Evolutionary conservation across 2,888 invertebrate genomes (phyloP).

Genomic region (Piscicola geometra): DNA sequence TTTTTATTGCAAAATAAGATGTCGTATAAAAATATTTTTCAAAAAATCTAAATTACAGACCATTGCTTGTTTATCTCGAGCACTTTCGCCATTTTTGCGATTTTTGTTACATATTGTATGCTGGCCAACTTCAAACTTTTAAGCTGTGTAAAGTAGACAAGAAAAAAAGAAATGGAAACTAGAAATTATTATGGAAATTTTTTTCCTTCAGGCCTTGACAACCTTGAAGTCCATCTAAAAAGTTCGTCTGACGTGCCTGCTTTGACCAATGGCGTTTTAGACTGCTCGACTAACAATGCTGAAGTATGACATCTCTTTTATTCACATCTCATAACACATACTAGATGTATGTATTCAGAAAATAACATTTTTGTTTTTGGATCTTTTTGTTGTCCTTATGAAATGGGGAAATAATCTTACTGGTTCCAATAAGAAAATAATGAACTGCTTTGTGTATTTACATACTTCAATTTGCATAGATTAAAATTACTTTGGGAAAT

Average conservation of each 20-base stretch:
- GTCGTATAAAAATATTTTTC: no score
- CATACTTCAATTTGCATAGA: no score
- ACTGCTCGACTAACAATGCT: not conserved
- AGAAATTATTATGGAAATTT: not conserved
- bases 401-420: no score
- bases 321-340: no score
- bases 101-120: not conserved
- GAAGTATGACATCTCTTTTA: not conserved
- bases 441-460: no score
- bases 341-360: no score
- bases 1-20: no score
- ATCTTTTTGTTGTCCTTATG: no score
- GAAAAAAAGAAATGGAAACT: not conserved
- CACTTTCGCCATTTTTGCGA: slow-evolving; percentile 7
- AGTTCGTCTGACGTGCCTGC: not conserved
- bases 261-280: not conserved
- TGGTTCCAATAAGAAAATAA: no score
- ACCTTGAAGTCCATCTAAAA: not conserved
- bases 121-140: not conserved
- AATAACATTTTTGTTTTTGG: no score
- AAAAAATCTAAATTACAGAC: not conserved
- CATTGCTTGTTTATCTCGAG: slow-evolving; percentile 18
- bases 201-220: not conserved
- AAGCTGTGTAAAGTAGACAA: not conserved
- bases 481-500: no score